These are phyloP conservation scores for Rhinogobius similis DNA, from an alignment of 2,113 vertebrate genomes.

Conservation along the genomic window DNA sequence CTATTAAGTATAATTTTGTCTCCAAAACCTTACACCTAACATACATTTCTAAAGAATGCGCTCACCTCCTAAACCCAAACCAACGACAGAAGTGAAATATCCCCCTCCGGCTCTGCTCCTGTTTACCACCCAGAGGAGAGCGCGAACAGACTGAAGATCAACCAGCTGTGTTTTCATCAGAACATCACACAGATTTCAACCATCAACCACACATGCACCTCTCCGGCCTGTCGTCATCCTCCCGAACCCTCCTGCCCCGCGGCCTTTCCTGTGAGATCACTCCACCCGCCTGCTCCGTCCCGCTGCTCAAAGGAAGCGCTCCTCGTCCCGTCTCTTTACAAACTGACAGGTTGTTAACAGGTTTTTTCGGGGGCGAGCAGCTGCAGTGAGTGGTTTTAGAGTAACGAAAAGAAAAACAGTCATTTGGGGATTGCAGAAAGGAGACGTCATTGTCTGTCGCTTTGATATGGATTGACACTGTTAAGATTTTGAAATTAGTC, in stretches of 20 bases:
- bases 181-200: conserved; percentile 52
- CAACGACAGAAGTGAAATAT: background rate
- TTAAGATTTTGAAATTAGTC: no score
- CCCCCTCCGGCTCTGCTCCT: conserved; percentile 26
- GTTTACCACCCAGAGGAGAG: conserved; percentile 27
- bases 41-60: no score
- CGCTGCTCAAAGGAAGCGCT: conserved; percentile 34
- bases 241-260: conserved; percentile 45
- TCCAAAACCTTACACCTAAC: no score
- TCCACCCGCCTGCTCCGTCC: conserved; percentile 56
- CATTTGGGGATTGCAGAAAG: conserved; percentile 18
- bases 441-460: background rate
- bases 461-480: background rate
- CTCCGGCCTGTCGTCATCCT: conserved; percentile 33
- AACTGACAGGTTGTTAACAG: conserved; percentile 27
- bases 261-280: conserved; percentile 58
- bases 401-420: background rate
- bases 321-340: conserved; percentile 43
- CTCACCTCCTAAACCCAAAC: conserved; percentile 4
- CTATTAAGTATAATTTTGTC: no score
- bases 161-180: conserved; percentile 13
- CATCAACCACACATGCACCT: conserved; percentile 46
- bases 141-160: conserved; percentile 15
- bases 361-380: conserved; percentile 16
- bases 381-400: conserved; percentile 3